Percentiles rank a stretch among this genome's conserved stretches.
Evolutionary conservation across 1,140 invertebrate genomes (phyloP).

Genomic region (Tribolium castaneum): DNA sequence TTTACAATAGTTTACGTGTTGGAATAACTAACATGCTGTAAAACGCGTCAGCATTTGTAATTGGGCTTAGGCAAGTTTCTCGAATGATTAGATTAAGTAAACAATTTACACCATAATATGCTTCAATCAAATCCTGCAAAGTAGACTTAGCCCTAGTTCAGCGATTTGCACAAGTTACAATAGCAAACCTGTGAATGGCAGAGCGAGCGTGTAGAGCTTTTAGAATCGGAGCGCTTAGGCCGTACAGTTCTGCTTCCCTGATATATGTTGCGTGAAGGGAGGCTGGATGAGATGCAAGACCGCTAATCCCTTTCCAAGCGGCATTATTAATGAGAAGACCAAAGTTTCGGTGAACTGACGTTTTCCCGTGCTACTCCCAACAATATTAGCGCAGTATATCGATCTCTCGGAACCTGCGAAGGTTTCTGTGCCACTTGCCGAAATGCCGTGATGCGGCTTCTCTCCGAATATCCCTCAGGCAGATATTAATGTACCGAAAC

Average conservation of each 20-base stretch:
- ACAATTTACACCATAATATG: slow-evolving; percentile 50
- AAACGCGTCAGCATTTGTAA: background rate
- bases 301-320: slow-evolving; percentile 53
- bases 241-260: slow-evolving; percentile 5
- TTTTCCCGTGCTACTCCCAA: slow-evolving; percentile 44
- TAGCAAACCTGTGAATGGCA: slow-evolving; percentile 47
- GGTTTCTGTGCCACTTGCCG: slow-evolving; percentile 9
- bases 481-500: slow-evolving; percentile 23
- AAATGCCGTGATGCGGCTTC: slow-evolving; percentile 6
- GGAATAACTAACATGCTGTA: background rate
- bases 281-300: slow-evolving; percentile 45
- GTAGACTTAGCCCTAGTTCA: slow-evolving; percentile 47
- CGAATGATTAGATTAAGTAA: slow-evolving; percentile 50
- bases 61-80: slow-evolving; percentile 23
- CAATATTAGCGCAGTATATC: slow-evolving; percentile 49
- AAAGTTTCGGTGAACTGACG: slow-evolving; percentile 50
- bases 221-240: background rate
- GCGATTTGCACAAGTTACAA: slow-evolving; percentile 51
- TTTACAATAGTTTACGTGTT: background rate
- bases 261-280: slow-evolving; percentile 37
- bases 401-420: slow-evolving; percentile 34
- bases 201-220: slow-evolving; percentile 17
- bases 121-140: slow-evolving; percentile 47
- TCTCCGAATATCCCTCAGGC: slow-evolving; percentile 2
- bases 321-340: slow-evolving; percentile 53